A percentile compares a stretch with the other conserved stretches of the same genome.
phyloP scores from a whole-genome alignment of 2,113 vertebrate species.

The Ascaphus truei region DNA sequence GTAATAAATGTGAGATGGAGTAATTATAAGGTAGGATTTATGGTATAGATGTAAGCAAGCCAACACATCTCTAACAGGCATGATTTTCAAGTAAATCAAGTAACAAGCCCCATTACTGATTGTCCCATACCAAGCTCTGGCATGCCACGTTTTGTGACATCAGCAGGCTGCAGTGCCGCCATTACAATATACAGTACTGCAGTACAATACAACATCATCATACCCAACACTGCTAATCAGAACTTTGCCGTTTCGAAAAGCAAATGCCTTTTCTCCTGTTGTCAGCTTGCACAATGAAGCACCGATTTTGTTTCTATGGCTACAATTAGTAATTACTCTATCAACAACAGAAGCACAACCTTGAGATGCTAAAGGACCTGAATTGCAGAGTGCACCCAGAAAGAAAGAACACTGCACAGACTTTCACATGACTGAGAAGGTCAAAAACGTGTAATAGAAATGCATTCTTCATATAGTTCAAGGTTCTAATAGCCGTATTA shows the following conservation, averaged over 20 bases:
- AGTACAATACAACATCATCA: too few relatives aligned
- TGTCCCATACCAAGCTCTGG: too few relatives aligned
- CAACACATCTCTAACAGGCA: not conserved
- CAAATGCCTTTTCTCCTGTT: too few relatives aligned
- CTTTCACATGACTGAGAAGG: too few relatives aligned
- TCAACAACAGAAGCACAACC: not conserved
- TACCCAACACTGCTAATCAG: too few relatives aligned
- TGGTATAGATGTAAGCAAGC: not conserved
- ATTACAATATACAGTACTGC: too few relatives aligned
- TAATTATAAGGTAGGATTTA: not conserved
- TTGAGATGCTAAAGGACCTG: not conserved
- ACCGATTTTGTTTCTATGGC: conserved; percentile 23
- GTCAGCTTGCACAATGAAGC: not conserved
- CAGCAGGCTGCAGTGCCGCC: too few relatives aligned
- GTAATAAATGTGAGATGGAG: not conserved
- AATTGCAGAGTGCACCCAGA: not conserved
- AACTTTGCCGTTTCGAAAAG: too few relatives aligned
- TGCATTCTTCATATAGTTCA: not conserved
- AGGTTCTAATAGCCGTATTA: not conserved
- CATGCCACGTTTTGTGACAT: too few relatives aligned
- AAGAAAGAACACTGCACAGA: too few relatives aligned
- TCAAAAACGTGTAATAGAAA: not conserved
- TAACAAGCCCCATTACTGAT: too few relatives aligned
- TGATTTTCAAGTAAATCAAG: too few relatives aligned
- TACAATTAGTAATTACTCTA: conserved; percentile 13